Evolutionary conservation across 2,113 vertebrate species (phyloP), one percentile per base, ranked within the genome.

Genomic region (Megaleporinus macrocephalus): DNA sequence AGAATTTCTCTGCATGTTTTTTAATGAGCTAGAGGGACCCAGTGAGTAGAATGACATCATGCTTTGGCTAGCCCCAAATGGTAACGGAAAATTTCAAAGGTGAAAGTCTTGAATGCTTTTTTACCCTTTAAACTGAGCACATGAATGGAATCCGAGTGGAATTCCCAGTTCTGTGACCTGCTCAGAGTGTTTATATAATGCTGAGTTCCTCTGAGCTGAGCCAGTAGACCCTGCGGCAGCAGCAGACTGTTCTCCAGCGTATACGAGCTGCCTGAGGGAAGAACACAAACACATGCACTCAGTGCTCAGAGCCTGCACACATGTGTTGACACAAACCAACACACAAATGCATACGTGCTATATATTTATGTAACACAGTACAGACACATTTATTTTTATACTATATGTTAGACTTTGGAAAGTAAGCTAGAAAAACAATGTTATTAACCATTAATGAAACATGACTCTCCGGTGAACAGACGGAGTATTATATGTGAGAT

Each of bases 131-230:
- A 26, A 63, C 13, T 26, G 44, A 49, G 70, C 27, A 22, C 36
- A 80, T 59, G 30, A 75, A 33, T 36, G 53, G 10, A 62, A 36
- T 18, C 15, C 24, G 44, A 53, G 61, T 51, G 78, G 33, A 41
- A 72, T 59, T 68, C 69, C 79, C 47, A 51, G 44, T 24, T 27
- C 24, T 51, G 30, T 65, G 70, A 65, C 79, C 79, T 30, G 16
- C 63, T 51, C 6, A 44, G 47, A 29, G 20, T 27, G 71, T 33
- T 66, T 62, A 74, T 66, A 16, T 33, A 55, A 66, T n/a, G 29
- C 57, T 18, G 22, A 18, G 18, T 74, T 27, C 22, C 47, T 4
- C 63, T 27, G 41, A 27, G 49, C 26, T 30, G 27, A 65, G 36
- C 41, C 70, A 47, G 57, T 16, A 41, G 29, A 33, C 29, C 41